Conservation (phyloP, 2,888 invertebrate species). For the Tetragonula carbonaria region DNA sequence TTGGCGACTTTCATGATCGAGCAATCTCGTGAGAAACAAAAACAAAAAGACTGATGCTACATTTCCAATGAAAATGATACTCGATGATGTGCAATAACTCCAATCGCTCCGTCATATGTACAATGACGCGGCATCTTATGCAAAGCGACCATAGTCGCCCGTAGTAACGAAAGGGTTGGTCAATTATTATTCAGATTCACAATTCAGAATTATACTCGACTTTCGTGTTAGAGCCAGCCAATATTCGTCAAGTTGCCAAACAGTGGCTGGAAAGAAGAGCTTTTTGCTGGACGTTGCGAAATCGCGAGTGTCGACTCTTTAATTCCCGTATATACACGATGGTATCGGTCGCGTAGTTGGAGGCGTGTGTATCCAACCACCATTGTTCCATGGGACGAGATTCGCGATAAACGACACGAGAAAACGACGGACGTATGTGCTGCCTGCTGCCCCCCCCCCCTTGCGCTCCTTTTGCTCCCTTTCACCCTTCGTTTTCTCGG, state of each 20-base stretch:
- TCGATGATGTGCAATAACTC: too few relatives aligned
- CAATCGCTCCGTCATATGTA: too few relatives aligned
- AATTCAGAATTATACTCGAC: not conserved
- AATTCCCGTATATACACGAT: slow-evolving; percentile 46
- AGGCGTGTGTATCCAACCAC: slow-evolving; percentile 57
- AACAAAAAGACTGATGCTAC: too few relatives aligned
- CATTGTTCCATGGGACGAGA: slow-evolving; percentile 70
- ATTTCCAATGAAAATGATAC: too few relatives aligned
- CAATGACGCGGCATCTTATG: too few relatives aligned
- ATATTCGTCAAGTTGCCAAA: not conserved
- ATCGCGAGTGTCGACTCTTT: slow-evolving; percentile 50
- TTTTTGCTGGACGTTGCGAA: not conserved
- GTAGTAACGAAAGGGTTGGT: too few relatives aligned
- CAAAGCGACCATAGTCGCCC: too few relatives aligned
- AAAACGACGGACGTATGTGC: slow-evolving; percentile 57
- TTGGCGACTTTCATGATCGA: too few relatives aligned
- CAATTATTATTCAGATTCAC: too few relatives aligned
- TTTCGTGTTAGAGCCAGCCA: not conserved
- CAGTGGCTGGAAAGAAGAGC: not conserved
- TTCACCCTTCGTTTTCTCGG: slow-evolving; percentile 1
- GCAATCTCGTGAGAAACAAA: too few relatives aligned
- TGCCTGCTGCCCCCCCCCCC: not conserved
- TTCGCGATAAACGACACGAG: slow-evolving; percentile 71
- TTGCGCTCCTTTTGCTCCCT: not conserved
- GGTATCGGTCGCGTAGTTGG: slow-evolving; percentile 25